Evolutionary conservation across 2,797 vertebrate genomes (phyloP).

Genomic region (Trachops cirrhosus): DNA sequence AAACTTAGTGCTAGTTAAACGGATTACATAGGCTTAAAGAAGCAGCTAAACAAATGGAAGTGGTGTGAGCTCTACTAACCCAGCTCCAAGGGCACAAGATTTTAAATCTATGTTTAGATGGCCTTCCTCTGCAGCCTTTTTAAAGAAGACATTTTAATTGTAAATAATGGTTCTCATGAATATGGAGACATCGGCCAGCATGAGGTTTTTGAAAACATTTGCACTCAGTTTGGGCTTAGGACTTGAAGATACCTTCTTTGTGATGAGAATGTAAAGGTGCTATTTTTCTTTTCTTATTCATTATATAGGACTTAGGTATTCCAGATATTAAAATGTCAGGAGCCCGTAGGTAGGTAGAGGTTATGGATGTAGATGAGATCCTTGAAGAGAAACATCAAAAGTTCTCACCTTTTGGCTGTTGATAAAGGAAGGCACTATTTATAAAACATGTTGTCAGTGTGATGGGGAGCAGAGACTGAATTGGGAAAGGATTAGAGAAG

Average conservation of each 20-base stretch:
- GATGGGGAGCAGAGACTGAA: not conserved
- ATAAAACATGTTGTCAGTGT: not conserved
- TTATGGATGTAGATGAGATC: not conserved
- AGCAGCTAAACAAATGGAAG: not conserved
- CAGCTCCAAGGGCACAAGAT: not conserved
- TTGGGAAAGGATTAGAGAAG: not conserved
- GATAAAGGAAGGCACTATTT: not conserved
- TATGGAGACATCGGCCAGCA: not conserved
- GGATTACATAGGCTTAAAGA: not conserved
- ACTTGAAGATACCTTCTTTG: not conserved
- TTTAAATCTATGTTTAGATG: not conserved
- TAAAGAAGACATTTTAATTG: not conserved
- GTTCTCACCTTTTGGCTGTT: not conserved
- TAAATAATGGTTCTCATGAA: not conserved
- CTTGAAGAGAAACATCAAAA: conserved; percentile 9
- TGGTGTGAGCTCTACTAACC: not conserved
- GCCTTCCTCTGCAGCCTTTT: not conserved
- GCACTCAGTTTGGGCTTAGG: not conserved
- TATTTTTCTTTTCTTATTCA: not conserved
- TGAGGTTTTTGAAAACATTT: not conserved
- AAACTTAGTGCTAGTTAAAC: not conserved
- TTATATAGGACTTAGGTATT: not conserved
- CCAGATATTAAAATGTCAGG: not conserved
- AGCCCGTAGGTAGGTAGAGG: not conserved
- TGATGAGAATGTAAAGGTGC: not conserved